phyloP scores from a whole-genome alignment of 2,113 vertebrate genomes.

The Heteronetta atricapilla region DNA sequence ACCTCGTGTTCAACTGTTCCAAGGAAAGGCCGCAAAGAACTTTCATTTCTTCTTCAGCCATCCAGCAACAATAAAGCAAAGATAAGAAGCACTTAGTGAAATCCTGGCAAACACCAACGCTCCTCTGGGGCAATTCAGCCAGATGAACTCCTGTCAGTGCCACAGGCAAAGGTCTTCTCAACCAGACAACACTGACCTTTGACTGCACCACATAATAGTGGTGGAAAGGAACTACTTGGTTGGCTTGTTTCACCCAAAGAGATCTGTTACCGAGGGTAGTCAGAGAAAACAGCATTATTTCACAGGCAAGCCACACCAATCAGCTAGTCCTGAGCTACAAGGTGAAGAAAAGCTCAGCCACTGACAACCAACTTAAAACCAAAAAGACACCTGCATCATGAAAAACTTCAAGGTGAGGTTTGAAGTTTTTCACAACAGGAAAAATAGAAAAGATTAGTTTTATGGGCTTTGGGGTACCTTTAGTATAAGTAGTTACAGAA shows the following conservation, averaged over 20 bases:
- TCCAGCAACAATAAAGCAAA: not conserved
- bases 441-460: not conserved
- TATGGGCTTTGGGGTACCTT: not conserved
- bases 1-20: not conserved
- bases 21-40: not conserved
- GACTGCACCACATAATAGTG: not conserved
- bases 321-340: not conserved
- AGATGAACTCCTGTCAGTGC: not conserved
- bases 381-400: not conserved
- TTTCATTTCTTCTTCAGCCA: not conserved
- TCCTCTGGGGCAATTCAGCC: not conserved
- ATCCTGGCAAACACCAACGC: not conserved
- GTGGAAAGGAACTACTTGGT: not conserved
- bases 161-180: not conserved
- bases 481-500: not conserved
- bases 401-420: not conserved
- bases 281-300: not conserved
- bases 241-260: not conserved
- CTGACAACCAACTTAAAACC: not conserved
- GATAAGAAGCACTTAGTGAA: not conserved
- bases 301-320: not conserved
- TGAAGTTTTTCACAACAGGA: not conserved
- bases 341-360: not conserved
- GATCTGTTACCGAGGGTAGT: not conserved
- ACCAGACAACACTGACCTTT: not conserved